Evolutionary conservation across 2,888 invertebrate species (phyloP).

Genomic region (Aphelenchoides bicaudatus): DNA sequence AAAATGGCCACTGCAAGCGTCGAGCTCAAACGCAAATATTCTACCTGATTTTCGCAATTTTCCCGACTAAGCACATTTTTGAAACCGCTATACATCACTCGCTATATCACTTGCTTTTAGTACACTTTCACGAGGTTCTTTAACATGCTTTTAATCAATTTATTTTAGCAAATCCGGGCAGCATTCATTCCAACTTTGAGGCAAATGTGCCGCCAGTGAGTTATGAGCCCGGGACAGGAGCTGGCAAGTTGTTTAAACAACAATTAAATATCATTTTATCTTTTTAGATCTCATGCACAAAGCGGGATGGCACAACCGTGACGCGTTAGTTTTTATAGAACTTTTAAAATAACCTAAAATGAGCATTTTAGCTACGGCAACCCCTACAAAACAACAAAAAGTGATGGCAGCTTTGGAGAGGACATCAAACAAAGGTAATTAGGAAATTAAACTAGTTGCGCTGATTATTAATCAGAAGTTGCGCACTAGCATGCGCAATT

Average conservation of each 20-base stretch:
- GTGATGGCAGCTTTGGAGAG: neutral
- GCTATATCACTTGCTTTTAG: neutral
- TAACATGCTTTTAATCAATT: no score
- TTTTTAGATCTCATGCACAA: slow-evolving; percentile 25
- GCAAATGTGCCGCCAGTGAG: slow-evolving; percentile 5
- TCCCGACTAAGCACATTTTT: neutral
- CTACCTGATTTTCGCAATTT: neutral
- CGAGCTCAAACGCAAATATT: neutral
- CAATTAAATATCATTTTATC: no score
- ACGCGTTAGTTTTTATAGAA: no score
- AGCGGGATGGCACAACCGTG: slow-evolving; percentile 23
- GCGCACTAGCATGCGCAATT: neutral
- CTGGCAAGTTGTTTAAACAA: no score
- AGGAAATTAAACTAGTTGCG: no score
- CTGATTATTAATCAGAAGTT: neutral
- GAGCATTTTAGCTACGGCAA: no score
- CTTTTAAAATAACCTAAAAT: no score
- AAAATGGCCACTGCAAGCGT: neutral
- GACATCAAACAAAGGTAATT: no score
- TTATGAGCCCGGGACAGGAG: slow-evolving; percentile 22
- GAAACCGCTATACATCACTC: neutral
- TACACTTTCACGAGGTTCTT: neutral
- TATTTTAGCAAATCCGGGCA: slow-evolving; percentile 10
- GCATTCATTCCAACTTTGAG: slow-evolving; percentile 1
- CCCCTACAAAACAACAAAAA: slow-evolving; percentile 7